These are phyloP conservation scores for Geopemphigus sp. DNA, from an alignment of 1,140 invertebrate genomes.

Conservation along the genomic window DNA sequence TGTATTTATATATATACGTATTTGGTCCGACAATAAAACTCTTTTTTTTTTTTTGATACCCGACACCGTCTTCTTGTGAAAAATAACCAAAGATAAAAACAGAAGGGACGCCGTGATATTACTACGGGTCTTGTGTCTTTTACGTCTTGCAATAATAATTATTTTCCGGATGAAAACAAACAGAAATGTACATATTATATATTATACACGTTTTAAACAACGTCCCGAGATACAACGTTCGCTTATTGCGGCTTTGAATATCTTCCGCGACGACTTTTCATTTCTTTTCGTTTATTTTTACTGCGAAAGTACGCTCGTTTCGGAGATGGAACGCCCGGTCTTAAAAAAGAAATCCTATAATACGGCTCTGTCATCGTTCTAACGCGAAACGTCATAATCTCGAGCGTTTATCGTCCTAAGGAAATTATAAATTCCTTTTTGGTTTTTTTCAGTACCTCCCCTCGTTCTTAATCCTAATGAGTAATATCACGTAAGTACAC, in stretches of 20 bases:
- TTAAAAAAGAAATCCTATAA: background rate
- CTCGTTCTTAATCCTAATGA: background rate
- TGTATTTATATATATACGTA: background rate
- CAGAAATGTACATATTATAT: slow-evolving; percentile 15
- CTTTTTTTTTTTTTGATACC: slow-evolving; percentile 44
- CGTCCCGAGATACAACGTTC: background rate
- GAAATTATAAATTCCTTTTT: background rate
- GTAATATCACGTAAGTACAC: background rate
- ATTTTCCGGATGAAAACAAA: background rate
- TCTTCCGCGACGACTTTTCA: slow-evolving; percentile 1
- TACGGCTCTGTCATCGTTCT: background rate
- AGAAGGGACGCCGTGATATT: slow-evolving; percentile 31
- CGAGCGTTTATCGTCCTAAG: background rate
- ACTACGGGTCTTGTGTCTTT: slow-evolving; percentile 3
- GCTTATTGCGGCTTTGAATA: background rate
- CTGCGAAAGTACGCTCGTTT: slow-evolving; percentile 3
- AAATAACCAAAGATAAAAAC: slow-evolving; percentile 43
- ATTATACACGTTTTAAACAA: slow-evolving; percentile 7
- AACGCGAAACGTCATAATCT: background rate
- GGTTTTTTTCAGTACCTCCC: no score
- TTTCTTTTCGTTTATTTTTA: background rate
- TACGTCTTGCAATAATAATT: slow-evolving; percentile 45
- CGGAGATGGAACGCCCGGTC: background rate
- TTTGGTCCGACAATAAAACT: slow-evolving; percentile 11
- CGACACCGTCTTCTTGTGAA: slow-evolving; percentile 16